phyloP scores from a whole-genome alignment of 2,113 vertebrate genomes.

The Ceyx melanurus region DNA sequence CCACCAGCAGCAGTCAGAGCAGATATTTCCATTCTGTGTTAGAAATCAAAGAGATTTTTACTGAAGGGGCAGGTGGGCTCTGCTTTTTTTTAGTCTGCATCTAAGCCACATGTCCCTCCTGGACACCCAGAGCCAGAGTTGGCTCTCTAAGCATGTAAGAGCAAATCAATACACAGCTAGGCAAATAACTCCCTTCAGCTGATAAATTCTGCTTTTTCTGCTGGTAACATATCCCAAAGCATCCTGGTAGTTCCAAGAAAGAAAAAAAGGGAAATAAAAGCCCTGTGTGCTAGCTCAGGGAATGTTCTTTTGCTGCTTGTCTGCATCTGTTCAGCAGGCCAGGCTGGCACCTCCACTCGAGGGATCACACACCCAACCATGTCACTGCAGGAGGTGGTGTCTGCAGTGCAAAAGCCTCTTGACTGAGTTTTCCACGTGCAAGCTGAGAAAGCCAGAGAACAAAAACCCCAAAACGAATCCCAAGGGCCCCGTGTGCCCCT shows the following conservation, averaged over 20 bases:
- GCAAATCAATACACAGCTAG: background rate
- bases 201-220: conserved; percentile 19
- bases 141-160: background rate
- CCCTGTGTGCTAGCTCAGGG: conserved; percentile 9
- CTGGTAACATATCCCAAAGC: conserved; percentile 4
- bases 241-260: background rate
- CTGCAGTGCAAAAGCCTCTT: background rate
- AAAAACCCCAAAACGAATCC: background rate
- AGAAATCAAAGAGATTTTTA: conserved; percentile 26
- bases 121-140: conserved; percentile 5
- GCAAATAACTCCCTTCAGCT: conserved; percentile 10
- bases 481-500: background rate
- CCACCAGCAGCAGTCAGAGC: background rate
- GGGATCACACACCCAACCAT: background rate
- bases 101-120: background rate
- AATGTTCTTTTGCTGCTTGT: background rate
- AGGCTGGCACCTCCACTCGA: background rate
- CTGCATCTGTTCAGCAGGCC: background rate
- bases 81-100: background rate
- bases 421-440: background rate
- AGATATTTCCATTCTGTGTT: background rate
- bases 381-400: background rate
- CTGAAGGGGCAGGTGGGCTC: background rate
- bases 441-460: background rate
- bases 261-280: background rate